Evolutionary conservation across 2,888 invertebrate genomes (phyloP).

Genomic region (Eupelmus urozonus): DNA sequence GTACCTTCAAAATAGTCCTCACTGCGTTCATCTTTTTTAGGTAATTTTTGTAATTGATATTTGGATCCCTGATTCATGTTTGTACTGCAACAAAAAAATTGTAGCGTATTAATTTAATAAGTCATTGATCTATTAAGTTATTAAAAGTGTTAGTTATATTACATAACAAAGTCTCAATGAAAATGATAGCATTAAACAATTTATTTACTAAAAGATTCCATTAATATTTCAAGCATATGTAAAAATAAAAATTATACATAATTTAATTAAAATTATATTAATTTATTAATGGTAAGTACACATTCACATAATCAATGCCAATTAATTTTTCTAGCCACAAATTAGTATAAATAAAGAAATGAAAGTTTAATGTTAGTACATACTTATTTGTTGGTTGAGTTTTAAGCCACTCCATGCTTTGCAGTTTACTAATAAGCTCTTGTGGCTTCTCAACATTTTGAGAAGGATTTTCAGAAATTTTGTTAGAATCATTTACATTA

Average conservation of each 20-base stretch:
- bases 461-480: no score
- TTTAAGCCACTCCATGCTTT: constrained; percentile 69
- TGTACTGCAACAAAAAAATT: constrained; percentile 28
- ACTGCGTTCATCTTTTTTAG: constrained; percentile 11
- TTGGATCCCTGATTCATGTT: constrained; percentile 2
- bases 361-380: constrained; percentile 34
- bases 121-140: no score
- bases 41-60: background rate
- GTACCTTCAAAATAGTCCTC: constrained; percentile 27
- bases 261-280: background rate
- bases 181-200: no score
- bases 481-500: no score
- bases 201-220: no score
- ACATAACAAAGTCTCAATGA: no score
- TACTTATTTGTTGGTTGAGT: constrained; percentile 53
- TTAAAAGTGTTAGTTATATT: no score
- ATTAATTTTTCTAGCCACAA: background rate
- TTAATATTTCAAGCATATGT: no score
- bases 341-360: background rate
- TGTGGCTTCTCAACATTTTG: background rate
- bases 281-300: background rate
- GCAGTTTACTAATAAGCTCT: constrained; percentile 60
- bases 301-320: background rate
- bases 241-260: no score
- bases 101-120: background rate